These are phyloP conservation scores for Nasonia vitripennis DNA, from an alignment of 1,140 invertebrate genomes.

Conservation along the genomic window DNA sequence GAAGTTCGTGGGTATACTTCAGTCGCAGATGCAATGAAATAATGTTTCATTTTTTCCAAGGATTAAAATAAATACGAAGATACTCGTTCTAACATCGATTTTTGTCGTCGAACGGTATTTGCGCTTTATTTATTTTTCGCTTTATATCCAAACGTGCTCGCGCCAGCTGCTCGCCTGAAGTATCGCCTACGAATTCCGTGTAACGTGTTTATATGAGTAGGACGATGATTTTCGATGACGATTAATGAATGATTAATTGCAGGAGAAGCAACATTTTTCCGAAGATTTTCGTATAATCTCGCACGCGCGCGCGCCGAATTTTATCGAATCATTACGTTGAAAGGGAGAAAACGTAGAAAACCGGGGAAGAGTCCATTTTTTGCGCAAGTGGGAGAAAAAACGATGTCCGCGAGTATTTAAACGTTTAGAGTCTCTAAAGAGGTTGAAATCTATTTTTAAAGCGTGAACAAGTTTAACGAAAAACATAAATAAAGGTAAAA, in stretches of 20 bases:
- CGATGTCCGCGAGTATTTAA: slow-evolving; percentile 42
- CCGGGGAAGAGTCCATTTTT: slow-evolving; percentile 40
- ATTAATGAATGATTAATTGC: slow-evolving; percentile 21
- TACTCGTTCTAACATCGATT: neutral
- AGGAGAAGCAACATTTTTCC: slow-evolving; percentile 9
- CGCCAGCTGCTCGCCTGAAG: neutral
- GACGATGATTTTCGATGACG: slow-evolving; percentile 4
- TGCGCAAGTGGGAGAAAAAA: slow-evolving; percentile 6
- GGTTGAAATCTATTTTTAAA: slow-evolving; percentile 74
- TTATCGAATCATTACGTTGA: slow-evolving; percentile 38
- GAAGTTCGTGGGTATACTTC: neutral
- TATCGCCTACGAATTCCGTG: neutral
- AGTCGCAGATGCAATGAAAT: neutral
- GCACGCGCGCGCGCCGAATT: slow-evolving; percentile 43
- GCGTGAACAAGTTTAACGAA: slow-evolving; percentile 63
- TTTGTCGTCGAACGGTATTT: neutral
- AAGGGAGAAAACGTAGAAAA: neutral
- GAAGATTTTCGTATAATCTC: slow-evolving; percentile 36
- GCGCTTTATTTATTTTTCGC: neutral
- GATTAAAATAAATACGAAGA: neutral
- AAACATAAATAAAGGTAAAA: slow-evolving; percentile 54
- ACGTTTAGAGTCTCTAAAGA: slow-evolving; percentile 67
- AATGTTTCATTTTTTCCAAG: neutral
- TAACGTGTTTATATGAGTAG: neutral
- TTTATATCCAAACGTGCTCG: neutral